Evolutionary conservation across 2,888 invertebrate genomes (phyloP), one percentile per base, ranked within the genome.

Genomic region (Xestoiulus laeticollis): DNA sequence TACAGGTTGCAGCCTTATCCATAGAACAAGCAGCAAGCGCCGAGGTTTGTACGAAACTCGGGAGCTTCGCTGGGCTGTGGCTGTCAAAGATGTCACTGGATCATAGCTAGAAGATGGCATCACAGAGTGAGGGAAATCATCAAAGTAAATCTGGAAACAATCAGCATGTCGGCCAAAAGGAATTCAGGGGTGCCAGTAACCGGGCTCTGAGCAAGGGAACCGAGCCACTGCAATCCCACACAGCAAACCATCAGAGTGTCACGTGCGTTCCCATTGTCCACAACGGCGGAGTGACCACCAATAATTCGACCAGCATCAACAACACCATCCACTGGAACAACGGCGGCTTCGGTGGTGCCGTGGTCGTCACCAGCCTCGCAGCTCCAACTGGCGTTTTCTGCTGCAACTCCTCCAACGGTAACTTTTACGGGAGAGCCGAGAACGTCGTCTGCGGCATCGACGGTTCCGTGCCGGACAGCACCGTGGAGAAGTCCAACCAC

Each of bases 1-100:
- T n/a, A n/a, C 59, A 3, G 10, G 26, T 68, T 22, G 68, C 6
- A 68, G 0, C 26, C 22, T 4, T 16, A 26, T 6, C 12, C 26
- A 3, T 10, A 22, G 26, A 68, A 22, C 68, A n/a, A n/a, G n/a
- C n/a, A 68, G 68, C 68, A 26, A 68, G 68, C 4, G 68, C 68
- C 68, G 26, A 26, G 4, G n/a, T 59, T 59, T 59, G 59, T n/a
- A 1, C 59, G n/a, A 26, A 68, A 68, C 68, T 68, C 68, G 38
- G 38, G 38, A 53, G 53, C 16, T 53, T 53, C 16, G 14, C 53
- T 53, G 53, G 68, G 68, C 8, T 33, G 16, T 84, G 0, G 84
- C 84, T 84, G 84, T 84, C 68, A 33, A 84, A 84, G 84, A 84
- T 84, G 84, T 84, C 84, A 84, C 84, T 84, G 33, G 33, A 84